A percentile compares a stretch with the other conserved stretches of the same genome.
Evolutionary conservation across 2,113 vertebrate species (phyloP).

Genomic region (Pluvialis apricaria): DNA sequence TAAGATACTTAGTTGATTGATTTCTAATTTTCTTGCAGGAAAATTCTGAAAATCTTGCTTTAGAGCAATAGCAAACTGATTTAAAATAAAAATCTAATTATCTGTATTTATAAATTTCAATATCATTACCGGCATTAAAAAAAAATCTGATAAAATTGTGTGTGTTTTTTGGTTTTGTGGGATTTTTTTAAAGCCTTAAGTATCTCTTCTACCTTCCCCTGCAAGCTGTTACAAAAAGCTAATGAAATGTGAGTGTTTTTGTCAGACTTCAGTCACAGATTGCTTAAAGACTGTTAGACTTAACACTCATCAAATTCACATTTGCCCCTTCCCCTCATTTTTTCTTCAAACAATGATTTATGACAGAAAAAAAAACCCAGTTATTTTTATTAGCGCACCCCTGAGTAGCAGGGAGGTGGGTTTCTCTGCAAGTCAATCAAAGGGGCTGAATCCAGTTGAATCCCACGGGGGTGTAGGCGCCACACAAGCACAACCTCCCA

Average conservation of each 20-base stretch:
- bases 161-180: not conserved
- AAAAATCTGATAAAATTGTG: not conserved
- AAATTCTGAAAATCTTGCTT: not conserved
- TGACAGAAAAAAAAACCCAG: rapidly evolving
- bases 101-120: not conserved
- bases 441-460: no score
- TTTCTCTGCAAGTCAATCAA: not conserved
- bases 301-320: not conserved
- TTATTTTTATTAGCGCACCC: not conserved
- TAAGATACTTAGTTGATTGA: not conserved
- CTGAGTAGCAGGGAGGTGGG: not conserved
- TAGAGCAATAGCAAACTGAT: not conserved
- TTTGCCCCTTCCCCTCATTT: not conserved
- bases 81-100: not conserved
- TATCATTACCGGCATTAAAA: not conserved
- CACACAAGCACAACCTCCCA: not conserved
- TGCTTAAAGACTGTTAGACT: not conserved
- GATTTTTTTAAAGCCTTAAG: not conserved
- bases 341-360: not conserved
- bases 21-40: not conserved
- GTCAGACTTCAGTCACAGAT: not conserved
- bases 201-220: not conserved
- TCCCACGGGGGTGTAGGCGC: rapidly evolving
- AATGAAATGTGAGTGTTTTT: not conserved
- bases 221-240: not conserved